phyloP scores from a whole-genome alignment of 1,140 invertebrate species.

The Drosophila melanogaster region Release_6_plus_ISO1_MT NT_037436.4:20209001-20209500 shows the following conservation, averaged over 20 bases:
- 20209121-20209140: neutral
- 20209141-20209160: neutral
- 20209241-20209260: constrained; percentile 55
- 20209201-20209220: constrained; percentile 1
- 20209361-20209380: constrained; percentile 25
- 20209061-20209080: too few species aligned
- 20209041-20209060: neutral
- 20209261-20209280: constrained; percentile 13
- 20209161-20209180: constrained; percentile 3
- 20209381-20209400: neutral
- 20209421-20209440: neutral
- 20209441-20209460: neutral
- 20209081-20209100: too few species aligned
- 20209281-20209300: constrained; percentile 28
- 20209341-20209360: constrained; percentile 26
- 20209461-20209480: constrained; percentile 17
- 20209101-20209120: neutral
- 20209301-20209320: constrained; percentile 21
- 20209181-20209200: neutral
- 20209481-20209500: neutral
- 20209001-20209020: neutral
- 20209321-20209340: constrained; percentile 24
- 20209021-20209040: neutral
- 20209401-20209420: constrained; percentile 23
- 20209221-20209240: constrained; percentile 26